These are phyloP conservation scores for Tachysurus fulvidraco DNA, from an alignment of 2,113 vertebrate species.

Conservation along the genomic window DNA sequence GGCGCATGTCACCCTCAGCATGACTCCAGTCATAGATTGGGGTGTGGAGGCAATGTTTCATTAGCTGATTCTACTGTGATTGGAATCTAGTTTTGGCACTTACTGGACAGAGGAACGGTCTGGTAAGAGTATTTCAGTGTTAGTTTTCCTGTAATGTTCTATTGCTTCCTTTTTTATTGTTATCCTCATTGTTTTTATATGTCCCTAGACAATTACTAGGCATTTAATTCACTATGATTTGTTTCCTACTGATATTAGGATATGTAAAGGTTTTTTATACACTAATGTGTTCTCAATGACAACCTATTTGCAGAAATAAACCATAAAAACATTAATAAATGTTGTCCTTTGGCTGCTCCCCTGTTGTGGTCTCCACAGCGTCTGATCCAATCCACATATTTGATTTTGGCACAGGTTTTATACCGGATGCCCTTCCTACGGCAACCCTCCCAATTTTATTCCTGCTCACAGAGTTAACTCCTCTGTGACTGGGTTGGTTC, in stretches of 20 bases:
- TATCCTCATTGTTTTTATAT: background rate
- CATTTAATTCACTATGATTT: background rate
- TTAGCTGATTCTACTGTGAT: background rate
- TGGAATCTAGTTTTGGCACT: background rate
- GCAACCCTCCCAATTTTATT: no score
- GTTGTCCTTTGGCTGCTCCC: no score
- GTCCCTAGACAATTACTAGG: background rate
- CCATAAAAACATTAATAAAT: background rate
- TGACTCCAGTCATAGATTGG: background rate
- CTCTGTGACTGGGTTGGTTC: no score
- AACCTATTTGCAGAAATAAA: background rate
- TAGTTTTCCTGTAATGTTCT: background rate
- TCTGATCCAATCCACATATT: no score
- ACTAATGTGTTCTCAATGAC: background rate
- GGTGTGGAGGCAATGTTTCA: background rate
- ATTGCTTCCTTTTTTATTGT: background rate
- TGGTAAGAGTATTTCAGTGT: conserved; percentile 11
- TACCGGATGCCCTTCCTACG: no score
- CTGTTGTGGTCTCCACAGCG: no score
- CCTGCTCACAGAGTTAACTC: no score
- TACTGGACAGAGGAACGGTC: background rate
- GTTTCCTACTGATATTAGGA: background rate
- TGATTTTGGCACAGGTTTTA: no score
- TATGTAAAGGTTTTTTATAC: background rate
- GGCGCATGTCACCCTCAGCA: conserved; percentile 28